Evolutionary conservation across 92 coral and sea anemone species (phyloP).

Genomic region (Zoanthus gigantus): DNA sequence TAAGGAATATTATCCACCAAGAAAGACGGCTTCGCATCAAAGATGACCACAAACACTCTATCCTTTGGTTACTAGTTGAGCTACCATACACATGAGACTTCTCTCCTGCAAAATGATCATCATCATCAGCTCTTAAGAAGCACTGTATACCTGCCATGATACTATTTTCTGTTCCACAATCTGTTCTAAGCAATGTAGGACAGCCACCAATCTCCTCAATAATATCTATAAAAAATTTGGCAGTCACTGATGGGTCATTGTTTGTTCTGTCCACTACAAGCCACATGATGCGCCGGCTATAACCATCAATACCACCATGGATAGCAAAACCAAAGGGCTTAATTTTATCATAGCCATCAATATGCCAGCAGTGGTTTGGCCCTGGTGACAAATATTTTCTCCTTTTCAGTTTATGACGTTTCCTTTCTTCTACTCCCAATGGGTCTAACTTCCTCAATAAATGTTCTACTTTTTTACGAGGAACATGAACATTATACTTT

Average conservation of each 20-base stretch:
- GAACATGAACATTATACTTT: constrained; percentile 59
- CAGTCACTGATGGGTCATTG: constrained; percentile 49
- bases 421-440: constrained; percentile 56
- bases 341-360: constrained; percentile 1
- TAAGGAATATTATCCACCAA: constrained; percentile 63
- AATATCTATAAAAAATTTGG: constrained; percentile 45
- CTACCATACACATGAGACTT: constrained; percentile 50
- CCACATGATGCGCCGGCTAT: constrained; percentile 59
- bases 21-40: constrained; percentile 36
- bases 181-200: constrained; percentile 58
- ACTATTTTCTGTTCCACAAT: constrained; percentile 66
- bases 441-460: constrained; percentile 54
- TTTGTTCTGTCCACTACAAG: constrained; percentile 42
- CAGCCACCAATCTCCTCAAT: constrained; percentile 60
- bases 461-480: constrained; percentile 49
- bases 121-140: constrained; percentile 54
- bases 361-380: neutral
- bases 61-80: constrained; percentile 58
- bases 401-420: constrained; percentile 57
- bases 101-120: constrained; percentile 57
- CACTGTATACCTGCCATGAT: constrained; percentile 56
- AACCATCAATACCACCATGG: constrained; percentile 56
- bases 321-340: constrained; percentile 32
- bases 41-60: constrained; percentile 63
- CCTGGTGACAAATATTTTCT: constrained; percentile 35